Conservation (phyloP, 2,888 invertebrate species). For the Nemoura dubitans region DNA sequence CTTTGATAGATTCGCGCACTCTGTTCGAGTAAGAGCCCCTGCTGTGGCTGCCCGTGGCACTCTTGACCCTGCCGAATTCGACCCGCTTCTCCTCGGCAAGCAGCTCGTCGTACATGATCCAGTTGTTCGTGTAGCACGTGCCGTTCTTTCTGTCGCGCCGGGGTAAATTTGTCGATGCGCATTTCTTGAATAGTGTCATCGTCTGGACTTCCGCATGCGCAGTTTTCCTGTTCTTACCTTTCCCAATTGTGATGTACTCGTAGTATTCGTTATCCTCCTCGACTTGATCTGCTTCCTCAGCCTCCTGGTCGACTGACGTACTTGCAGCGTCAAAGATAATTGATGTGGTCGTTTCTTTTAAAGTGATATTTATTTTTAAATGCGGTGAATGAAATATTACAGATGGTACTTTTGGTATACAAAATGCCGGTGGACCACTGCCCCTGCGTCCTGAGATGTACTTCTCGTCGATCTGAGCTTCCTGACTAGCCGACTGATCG, state of each 20-base stretch:
- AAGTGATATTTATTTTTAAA: slow-evolving; percentile 58
- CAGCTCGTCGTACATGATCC: slow-evolving; percentile 81
- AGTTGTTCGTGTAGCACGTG: slow-evolving; percentile 74
- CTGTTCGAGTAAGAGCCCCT: too few relatives aligned
- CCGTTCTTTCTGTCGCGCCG: slow-evolving; percentile 66
- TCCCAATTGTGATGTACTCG: slow-evolving; percentile 72
- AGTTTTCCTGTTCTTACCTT: slow-evolving; percentile 73
- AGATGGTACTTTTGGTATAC: slow-evolving; percentile 13
- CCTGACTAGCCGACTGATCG: background rate
- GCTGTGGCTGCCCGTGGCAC: background rate
- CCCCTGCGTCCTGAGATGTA: background rate
- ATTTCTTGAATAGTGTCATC: slow-evolving; percentile 67
- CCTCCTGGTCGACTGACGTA: slow-evolving; percentile 68
- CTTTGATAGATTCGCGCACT: too few relatives aligned
- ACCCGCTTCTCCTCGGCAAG: slow-evolving; percentile 53
- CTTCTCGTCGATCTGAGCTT: background rate
- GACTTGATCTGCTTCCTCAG: slow-evolving; percentile 66
- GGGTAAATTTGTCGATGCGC: slow-evolving; percentile 69
- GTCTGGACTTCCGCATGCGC: slow-evolving; percentile 78
- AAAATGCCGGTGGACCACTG: slow-evolving; percentile 30
- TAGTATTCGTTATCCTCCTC: slow-evolving; percentile 74
- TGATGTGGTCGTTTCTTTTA: slow-evolving; percentile 73
- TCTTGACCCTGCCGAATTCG: background rate
- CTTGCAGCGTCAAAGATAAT: slow-evolving; percentile 73
- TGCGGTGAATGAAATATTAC: background rate